Evolutionary conservation across 2,113 vertebrate genomes (phyloP).

Genomic region (Sylvia atricapilla): DNA sequence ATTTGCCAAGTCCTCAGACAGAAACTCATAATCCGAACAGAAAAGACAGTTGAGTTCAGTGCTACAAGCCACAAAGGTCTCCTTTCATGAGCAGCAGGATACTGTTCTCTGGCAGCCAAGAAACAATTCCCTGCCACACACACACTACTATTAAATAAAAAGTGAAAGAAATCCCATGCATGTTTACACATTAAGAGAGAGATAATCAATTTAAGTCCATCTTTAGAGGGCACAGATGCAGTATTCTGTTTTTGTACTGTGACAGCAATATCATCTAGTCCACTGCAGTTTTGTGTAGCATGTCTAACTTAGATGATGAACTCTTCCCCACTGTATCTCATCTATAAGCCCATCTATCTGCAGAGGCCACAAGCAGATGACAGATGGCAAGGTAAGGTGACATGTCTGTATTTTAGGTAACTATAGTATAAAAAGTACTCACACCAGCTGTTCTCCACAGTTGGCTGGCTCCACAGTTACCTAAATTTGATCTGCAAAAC

Average conservation of each 20-base stretch:
- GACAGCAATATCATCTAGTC: background rate
- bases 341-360: background rate
- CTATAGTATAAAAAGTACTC: background rate
- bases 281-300: background rate
- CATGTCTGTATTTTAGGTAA: background rate
- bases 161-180: background rate
- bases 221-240: background rate
- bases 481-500: background rate
- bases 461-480: background rate
- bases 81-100: background rate
- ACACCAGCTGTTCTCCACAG: background rate
- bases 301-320: background rate
- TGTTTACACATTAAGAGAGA: background rate
- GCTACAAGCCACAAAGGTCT: background rate
- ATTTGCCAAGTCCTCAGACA: background rate
- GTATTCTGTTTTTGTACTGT: background rate
- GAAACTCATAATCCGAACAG: background rate
- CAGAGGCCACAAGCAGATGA: background rate
- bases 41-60: background rate
- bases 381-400: background rate
- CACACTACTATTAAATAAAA: background rate
- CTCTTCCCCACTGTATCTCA: background rate
- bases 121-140: background rate
- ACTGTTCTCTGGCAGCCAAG: background rate
- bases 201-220: background rate